Evolutionary conservation across 2,797 vertebrate genomes (phyloP).

Genomic region (Pseudocheirus occidentalis): DNA sequence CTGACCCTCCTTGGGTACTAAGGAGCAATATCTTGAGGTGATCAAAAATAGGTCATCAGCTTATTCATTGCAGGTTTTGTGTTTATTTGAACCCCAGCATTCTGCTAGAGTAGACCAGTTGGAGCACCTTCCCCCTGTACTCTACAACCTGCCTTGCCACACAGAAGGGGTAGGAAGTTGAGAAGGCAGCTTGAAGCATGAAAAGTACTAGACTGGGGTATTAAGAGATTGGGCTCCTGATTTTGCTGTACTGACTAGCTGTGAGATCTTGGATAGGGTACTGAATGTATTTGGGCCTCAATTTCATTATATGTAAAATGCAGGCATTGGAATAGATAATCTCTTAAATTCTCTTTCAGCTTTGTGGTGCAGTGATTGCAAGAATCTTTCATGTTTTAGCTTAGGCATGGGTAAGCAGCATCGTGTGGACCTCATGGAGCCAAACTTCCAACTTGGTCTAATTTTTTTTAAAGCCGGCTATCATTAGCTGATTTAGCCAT

Average conservation of each 20-base stretch:
- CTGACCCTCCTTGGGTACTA: not conserved
- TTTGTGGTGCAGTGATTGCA: constrained; percentile 24
- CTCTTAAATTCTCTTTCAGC: constrained; percentile 10
- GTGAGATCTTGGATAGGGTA: constrained; percentile 29
- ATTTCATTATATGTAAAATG: constrained; percentile 19
- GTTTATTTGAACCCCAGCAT: not conserved
- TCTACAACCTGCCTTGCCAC: not conserved
- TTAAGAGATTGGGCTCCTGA: constrained; percentile 6
- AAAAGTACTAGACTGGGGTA: not conserved
- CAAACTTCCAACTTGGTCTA: constrained; percentile 12
- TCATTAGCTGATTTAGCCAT: not conserved
- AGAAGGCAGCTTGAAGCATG: constrained; percentile 16
- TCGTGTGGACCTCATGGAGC: not conserved
- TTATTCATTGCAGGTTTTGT: not conserved
- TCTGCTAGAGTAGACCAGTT: constrained; percentile 2
- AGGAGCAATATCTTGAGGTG: not conserved
- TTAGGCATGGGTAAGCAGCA: not conserved
- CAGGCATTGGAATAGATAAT: constrained; percentile 19
- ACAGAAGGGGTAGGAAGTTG: constrained; percentile 7
- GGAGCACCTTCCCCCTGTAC: not conserved
- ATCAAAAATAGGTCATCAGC: constrained; percentile 9
- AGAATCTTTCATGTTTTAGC: constrained; percentile 27
- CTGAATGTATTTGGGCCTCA: not conserved
- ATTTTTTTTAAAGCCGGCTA: constrained; percentile 37
- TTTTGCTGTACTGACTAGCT: not conserved